These are phyloP conservation scores for Mionectes macconnelli DNA, from an alignment of 2,113 vertebrate species.

Conservation along the genomic window DNA sequence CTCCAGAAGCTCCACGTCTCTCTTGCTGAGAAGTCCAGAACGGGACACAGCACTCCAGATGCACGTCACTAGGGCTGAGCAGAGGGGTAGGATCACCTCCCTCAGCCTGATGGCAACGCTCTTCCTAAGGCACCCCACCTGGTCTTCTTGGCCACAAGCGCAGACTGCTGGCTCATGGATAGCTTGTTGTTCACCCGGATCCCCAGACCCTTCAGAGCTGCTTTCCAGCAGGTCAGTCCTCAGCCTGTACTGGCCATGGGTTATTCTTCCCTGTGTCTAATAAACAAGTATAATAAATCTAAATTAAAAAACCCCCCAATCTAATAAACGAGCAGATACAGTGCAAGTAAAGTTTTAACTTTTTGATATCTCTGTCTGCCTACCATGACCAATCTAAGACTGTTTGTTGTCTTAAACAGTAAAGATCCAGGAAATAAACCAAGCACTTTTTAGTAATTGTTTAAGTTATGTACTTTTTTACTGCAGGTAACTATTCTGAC, in stretches of 20 bases:
- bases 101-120: fast-evolving
- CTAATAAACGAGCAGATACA: not conserved
- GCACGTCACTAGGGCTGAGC: not conserved
- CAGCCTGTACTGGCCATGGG: not conserved
- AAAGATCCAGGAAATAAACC: not conserved
- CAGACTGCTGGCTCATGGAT: not conserved
- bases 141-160: not conserved
- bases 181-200: not conserved
- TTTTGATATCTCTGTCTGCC: not conserved
- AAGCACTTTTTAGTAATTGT: not conserved
- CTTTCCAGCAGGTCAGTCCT: not conserved
- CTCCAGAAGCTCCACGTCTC: not conserved
- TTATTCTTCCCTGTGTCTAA: not conserved
- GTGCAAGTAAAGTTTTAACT: not conserved
- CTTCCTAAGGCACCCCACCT: fast-evolving
- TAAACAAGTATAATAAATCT: not conserved
- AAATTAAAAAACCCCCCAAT: not conserved
- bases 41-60: not conserved
- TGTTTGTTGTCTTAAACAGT: not conserved
- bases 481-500: not conserved
- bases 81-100: not conserved
- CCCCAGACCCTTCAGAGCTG: not conserved
- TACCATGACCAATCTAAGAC: not conserved
- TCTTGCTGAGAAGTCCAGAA: not conserved
- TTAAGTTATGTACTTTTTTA: not conserved